Conservation (phyloP, 2,888 invertebrate species). For the Trachelus troglodyta region DNA sequence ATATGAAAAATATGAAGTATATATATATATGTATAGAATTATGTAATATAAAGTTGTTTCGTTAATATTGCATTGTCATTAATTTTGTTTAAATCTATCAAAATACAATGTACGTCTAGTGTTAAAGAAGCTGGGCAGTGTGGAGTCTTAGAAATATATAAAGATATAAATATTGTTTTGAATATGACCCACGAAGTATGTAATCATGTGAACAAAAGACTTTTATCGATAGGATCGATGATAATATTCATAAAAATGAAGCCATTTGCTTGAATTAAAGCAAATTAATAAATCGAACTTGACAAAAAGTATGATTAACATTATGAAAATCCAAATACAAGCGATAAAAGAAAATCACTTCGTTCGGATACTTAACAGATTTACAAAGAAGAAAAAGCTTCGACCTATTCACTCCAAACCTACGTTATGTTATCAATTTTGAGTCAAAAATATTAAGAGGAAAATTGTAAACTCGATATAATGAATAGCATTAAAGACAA, state of each 20-base stretch:
- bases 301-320: background rate
- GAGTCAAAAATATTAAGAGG: background rate
- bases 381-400: slow-evolving; percentile 24
- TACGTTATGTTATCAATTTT: background rate
- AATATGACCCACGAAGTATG: background rate
- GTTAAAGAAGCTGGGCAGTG: background rate
- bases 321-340: background rate
- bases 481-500: slow-evolving; percentile 4
- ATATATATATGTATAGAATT: background rate
- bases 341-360: slow-evolving; percentile 1
- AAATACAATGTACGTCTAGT: no score
- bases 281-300: background rate
- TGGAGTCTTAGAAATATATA: background rate
- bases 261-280: background rate
- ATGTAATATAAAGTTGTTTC: background rate
- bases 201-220: background rate
- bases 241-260: background rate
- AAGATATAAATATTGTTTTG: background rate
- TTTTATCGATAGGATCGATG: background rate
- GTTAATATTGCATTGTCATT: background rate
- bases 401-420: slow-evolving; percentile 1
- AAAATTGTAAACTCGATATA: background rate
- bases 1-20: background rate
- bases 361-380: slow-evolving; percentile 23
- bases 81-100: no score